A percentile compares a stretch with the other conserved stretches of the same genome.
Evolutionary conservation across 2,797 vertebrate genomes (phyloP).

Genomic region (Cryptoblepharus egeriae): DNA sequence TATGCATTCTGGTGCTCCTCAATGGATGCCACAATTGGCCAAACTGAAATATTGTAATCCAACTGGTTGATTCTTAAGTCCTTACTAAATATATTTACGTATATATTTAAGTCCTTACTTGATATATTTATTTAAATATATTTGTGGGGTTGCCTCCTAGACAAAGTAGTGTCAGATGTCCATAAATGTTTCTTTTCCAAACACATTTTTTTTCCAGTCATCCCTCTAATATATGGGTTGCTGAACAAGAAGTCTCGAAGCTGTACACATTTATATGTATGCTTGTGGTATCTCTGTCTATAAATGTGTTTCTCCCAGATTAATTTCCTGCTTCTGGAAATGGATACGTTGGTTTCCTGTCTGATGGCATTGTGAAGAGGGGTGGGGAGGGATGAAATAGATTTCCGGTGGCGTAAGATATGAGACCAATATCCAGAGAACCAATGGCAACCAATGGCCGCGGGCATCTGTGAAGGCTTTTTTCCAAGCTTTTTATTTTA

Average conservation of each 20-base stretch:
- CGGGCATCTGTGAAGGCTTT: no score
- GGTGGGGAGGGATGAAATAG: neutral
- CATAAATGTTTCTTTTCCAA: neutral
- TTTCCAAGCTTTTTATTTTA: conserved; percentile 72
- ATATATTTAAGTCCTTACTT: no score
- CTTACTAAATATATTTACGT: neutral
- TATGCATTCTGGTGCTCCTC: neutral
- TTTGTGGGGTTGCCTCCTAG: neutral
- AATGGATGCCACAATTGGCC: no score
- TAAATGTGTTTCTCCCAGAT: neutral
- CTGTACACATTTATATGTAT: neutral
- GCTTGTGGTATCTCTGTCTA: conserved; percentile 7
- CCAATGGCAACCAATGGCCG: conserved; percentile 24
- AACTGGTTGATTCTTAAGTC: neutral
- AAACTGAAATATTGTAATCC: no score
- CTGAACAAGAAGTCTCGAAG: neutral
- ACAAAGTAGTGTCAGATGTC: neutral
- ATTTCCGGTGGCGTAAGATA: conserved; percentile 3
- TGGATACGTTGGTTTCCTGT: neutral
- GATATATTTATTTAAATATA: neutral
- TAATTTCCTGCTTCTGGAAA: conserved; percentile 6
- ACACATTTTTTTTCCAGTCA: neutral
- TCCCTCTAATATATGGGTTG: neutral
- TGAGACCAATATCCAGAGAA: neutral
- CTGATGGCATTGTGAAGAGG: neutral